Conservation (phyloP, 2,113 vertebrate genomes). For the Epinephelus fuscoguttatus region DNA sequence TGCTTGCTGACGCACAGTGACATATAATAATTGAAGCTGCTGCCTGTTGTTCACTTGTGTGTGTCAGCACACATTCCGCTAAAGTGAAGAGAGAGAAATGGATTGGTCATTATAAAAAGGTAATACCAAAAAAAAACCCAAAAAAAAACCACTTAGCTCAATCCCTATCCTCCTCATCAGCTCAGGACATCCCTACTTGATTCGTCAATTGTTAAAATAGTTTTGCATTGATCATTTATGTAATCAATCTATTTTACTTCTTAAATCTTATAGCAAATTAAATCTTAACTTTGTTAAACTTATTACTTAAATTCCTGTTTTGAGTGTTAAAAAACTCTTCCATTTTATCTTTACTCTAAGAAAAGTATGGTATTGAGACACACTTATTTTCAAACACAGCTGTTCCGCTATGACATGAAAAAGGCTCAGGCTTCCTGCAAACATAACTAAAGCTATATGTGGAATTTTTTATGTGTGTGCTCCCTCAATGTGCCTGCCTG, state of each 20-base stretch:
- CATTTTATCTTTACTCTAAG: background rate
- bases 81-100: background rate
- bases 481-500: slow-evolving; percentile 18
- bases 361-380: background rate
- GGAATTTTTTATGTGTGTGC: background rate
- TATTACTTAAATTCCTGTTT: background rate
- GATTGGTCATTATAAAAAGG: background rate
- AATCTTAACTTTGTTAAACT: background rate
- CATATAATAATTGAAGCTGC: background rate
- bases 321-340: background rate
- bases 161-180: too few species aligned
- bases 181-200: background rate
- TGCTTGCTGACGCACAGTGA: background rate
- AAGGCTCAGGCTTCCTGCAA: background rate
- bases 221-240: background rate
- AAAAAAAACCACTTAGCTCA: background rate
- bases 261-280: background rate
- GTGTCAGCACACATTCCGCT: background rate
- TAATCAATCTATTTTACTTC: background rate
- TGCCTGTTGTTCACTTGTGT: background rate
- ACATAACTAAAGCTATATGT: background rate
- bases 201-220: too few species aligned
- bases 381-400: background rate
- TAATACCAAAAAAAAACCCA: background rate
- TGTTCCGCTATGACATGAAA: background rate